Percentiles rank a stretch among this genome's conserved stretches.
phyloP scores from a whole-genome alignment of 2,113 vertebrate species.

The Rutilus rutilus region DNA sequence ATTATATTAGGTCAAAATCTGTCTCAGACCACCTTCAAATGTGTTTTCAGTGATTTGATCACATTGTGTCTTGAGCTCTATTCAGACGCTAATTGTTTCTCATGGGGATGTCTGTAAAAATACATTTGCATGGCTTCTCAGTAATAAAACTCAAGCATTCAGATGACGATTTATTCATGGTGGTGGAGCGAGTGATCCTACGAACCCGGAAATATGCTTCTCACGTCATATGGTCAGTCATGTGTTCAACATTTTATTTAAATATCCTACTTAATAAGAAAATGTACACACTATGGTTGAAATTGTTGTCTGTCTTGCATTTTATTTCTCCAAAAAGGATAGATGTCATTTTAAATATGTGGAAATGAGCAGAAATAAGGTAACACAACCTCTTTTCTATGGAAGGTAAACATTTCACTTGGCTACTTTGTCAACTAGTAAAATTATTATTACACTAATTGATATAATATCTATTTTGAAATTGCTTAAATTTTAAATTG shows the following conservation, averaged over 20 bases:
- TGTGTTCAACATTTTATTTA: neutral
- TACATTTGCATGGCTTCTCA: neutral
- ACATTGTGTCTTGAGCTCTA: neutral
- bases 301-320: neutral
- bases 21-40: neutral
- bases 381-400: neutral
- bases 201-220: neutral
- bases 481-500: neutral
- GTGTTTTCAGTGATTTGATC: neutral
- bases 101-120: neutral
- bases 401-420: neutral
- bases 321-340: neutral
- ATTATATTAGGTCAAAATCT: slow-evolving; percentile 10
- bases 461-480: neutral
- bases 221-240: neutral
- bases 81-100: slow-evolving; percentile 12
- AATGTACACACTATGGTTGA: neutral
- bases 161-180: neutral
- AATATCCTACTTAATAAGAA: neutral
- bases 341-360: neutral
- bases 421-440: neutral
- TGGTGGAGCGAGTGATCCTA: neutral
- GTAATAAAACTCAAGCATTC: neutral
- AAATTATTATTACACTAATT: neutral
- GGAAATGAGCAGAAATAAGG: neutral